Evolutionary conservation across 2,888 invertebrate species (phyloP), one percentile per base, ranked within the genome.

Genomic region (Sicus ferrugineus): DNA sequence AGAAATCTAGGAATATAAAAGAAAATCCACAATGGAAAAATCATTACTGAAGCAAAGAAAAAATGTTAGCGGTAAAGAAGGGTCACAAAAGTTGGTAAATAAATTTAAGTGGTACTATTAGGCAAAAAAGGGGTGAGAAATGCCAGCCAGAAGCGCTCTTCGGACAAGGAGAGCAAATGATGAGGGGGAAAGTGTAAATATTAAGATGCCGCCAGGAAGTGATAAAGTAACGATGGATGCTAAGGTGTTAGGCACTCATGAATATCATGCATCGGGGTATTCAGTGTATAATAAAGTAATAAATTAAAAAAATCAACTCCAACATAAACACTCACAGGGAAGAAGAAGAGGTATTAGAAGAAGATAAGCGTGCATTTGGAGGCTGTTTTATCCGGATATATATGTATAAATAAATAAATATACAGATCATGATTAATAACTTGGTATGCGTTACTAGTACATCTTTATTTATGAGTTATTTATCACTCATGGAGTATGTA

Each of bases 251-350:
- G 34, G n/a, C 23, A 30, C 31, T 52, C 50, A 28, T 66, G 23
- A 66, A 56, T 56, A 34, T 54, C 16, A 26, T 46, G 31, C 42
- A 34, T 54, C 16, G 26, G 28, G 31, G 7, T 23, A 23, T 23
- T 54, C 54, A 46, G 52, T 52, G 68, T 48, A 70, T 70, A 70
- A 70, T 68, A 68, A 65, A 70, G 70, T 46, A 64, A 70, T 70
- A 68, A 70, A 68, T 70, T 68, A 61, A 58, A 14, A n/a, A 50
- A 50, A 50, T 50, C 9, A 50, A 50, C 50, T 11, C 14, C 5
- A 3, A 50, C 16, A 50, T 21, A 3, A 28, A 26, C 7, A 14
- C 9, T 28, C 54, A 52, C 3, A 16, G 7, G 26, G 28, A 54
- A 21, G 23, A 23, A 11, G 21, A 52, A 52, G n/a, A n/a, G n/a